Conservation (phyloP, 2,888 invertebrate species). For the Drosophila austrosaltans region DNA sequence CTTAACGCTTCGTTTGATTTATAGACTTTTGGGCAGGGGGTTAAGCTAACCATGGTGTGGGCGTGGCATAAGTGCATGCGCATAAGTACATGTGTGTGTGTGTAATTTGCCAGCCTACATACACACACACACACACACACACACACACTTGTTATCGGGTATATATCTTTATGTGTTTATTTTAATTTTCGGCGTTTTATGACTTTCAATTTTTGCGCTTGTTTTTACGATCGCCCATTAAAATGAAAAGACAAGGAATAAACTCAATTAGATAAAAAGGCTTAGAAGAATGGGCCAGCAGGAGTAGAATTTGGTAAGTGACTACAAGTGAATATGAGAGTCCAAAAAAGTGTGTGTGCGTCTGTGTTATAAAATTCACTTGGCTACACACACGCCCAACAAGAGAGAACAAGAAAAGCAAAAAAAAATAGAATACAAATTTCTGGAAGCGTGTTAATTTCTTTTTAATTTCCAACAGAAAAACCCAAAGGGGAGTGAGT, state of each 20-base stretch:
- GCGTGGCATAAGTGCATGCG: conserved; percentile 10
- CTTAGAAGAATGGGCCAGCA: not conserved
- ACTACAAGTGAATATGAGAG: conserved; percentile 4
- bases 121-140: not conserved
- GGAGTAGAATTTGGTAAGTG: not conserved
- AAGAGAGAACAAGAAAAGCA: conserved; percentile 30
- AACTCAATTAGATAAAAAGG: conserved; percentile 73
- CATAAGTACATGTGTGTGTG: conserved; percentile 33
- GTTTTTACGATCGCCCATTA: conserved; percentile 68
- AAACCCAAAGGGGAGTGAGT: not conserved
- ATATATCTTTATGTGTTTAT: conserved; percentile 66
- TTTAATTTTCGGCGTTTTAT: conserved; percentile 74
- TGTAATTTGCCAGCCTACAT: conserved; percentile 43
- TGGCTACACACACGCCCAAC: conserved; percentile 59
- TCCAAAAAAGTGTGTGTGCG: conserved; percentile 26
- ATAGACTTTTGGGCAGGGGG: conserved; percentile 40
- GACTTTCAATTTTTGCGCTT: conserved; percentile 72
- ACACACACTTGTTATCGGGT: conserved; percentile 59
- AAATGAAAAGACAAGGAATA: conserved; percentile 68
- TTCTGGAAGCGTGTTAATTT: conserved; percentile 73
- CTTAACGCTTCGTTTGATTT: conserved; percentile 72
- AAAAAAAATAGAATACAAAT: conserved; percentile 26
- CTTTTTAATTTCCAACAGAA: conserved; percentile 64
- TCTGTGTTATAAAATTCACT: conserved; percentile 64
- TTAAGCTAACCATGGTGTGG: conserved; percentile 11